These are phyloP conservation scores for Ephydatia muelleri DNA, from an alignment of 37 sponge, comb jelly and placozoan species.

Conservation along the genomic window DNA sequence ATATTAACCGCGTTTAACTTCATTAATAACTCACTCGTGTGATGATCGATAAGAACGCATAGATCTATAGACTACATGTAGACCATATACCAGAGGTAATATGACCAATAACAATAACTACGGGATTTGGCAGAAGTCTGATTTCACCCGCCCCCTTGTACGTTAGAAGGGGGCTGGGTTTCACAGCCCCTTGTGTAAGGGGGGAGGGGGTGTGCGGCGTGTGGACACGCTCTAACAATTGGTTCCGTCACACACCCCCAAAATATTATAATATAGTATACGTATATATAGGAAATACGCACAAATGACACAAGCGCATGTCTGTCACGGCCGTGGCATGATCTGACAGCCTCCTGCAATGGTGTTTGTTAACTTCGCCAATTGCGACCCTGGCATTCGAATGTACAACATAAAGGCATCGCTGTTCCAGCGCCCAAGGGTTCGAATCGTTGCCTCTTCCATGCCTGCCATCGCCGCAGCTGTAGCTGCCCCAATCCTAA, in stretches of 20 bases:
- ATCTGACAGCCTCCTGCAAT: not conserved
- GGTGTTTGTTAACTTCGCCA: not conserved
- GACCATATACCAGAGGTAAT: no score
- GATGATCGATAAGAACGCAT: no score
- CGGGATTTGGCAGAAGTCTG: no score
- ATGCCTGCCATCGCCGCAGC: constrained; percentile 6
- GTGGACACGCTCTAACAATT: no score
- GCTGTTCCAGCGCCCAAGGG: constrained; percentile 30
- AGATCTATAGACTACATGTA: no score
- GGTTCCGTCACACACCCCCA: not conserved
- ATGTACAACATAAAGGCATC: constrained; percentile 11
- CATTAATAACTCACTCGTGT: no score
- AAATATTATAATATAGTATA: not conserved
- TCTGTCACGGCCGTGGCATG: not conserved
- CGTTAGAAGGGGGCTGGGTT: no score
- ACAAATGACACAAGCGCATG: not conserved
- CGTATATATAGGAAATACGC: not conserved
- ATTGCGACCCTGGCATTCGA: not conserved
- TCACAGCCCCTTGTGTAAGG: no score
- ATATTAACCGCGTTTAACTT: no score
- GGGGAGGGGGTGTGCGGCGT: no score
- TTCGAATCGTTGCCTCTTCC: constrained; percentile 14
- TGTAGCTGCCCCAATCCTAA: constrained; percentile 31
- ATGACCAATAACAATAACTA: no score
- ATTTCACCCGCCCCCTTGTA: no score